Base-by-base conservation (phyloP, 1,140 invertebrate species). In the Brachionus sp. region DNA sequence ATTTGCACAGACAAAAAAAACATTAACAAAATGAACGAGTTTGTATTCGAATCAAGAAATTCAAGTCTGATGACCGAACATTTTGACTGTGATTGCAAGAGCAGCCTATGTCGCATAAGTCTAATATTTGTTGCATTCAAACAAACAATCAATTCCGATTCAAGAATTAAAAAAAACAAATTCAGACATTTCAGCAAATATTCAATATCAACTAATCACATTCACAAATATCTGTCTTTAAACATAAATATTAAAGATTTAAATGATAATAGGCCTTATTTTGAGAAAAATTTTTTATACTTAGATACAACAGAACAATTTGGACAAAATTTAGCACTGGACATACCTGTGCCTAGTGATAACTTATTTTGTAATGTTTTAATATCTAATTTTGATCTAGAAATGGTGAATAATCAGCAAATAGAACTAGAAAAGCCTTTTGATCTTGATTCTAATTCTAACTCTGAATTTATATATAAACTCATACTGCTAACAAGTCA, bases 181-280 rank as follows among this genome's bases (percentile, higher is more conserved):
- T 42, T 39, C 35, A 75, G 44, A n/a, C 12, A 68, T 33, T 25
- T 25, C 10, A n/a, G 10, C n/a, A 39, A 19, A 46, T 19, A 42
- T 42, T 42, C 39, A 44, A 25, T 12, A 10, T 13, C 39, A 23
- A 75, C 44, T 16, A 75, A 29, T 39, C 70, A 70, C 19, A 19
- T 70, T 16, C 66, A 46, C 19, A 75, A 46, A 29, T 75, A 75
- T 19, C 13, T 75, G 7, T 25, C 19, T 33, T 25, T 75, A 25
- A 46, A 12, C 19, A 19, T 75, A 3, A 75, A 46, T 23, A 46
- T 75, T 1, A 75, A 46, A 5, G 70, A 75, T 33, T 6, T 75
- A 29, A 75, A 75, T 75, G 70, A 75, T 7, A 75, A 75, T 46
- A 44, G 42, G 33, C 70, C 70, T 46, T 44, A 42, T 44, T 75